A percentile compares a stretch with the other conserved stretches of the same genome.
These are phyloP conservation scores for Xestoiulus laeticollis DNA, from an alignment of 2,888 invertebrate species.

Conservation along the genomic window DNA sequence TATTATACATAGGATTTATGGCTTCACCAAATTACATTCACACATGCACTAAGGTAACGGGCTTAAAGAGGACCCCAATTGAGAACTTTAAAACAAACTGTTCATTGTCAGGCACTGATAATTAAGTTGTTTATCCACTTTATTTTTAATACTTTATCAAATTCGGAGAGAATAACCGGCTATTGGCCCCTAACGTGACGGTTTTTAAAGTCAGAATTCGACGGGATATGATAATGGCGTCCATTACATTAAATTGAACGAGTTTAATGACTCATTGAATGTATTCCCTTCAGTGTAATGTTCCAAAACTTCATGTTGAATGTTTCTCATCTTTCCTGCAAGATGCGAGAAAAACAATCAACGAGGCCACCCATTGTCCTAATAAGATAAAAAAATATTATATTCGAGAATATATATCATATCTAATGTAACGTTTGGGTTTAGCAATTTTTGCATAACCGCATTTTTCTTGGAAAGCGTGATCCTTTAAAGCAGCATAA, in stretches of 20 bases:
- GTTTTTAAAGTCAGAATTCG: neutral
- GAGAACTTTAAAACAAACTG: no score
- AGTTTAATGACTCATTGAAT: neutral
- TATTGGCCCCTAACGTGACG: neutral
- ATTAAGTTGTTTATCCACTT: no score
- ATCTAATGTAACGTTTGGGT: neutral
- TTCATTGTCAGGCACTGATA: no score
- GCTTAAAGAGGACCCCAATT: no score
- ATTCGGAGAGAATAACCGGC: no score
- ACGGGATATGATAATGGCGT: neutral
- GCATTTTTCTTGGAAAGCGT: constrained; percentile 3
- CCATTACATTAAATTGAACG: neutral
- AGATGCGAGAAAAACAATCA: neutral
- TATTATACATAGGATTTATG: no score
- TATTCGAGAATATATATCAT: neutral
- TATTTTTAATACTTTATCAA: no score
- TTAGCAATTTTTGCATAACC: neutral
- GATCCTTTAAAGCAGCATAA: neutral
- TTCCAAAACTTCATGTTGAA: neutral
- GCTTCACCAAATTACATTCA: no score
- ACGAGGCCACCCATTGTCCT: neutral
- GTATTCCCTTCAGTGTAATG: neutral
- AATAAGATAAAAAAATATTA: neutral
- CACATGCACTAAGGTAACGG: no score
- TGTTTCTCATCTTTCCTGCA: neutral